Evolutionary conservation across 2,888 invertebrate genomes (phyloP).

Genomic region (Aquatica leii): DNA sequence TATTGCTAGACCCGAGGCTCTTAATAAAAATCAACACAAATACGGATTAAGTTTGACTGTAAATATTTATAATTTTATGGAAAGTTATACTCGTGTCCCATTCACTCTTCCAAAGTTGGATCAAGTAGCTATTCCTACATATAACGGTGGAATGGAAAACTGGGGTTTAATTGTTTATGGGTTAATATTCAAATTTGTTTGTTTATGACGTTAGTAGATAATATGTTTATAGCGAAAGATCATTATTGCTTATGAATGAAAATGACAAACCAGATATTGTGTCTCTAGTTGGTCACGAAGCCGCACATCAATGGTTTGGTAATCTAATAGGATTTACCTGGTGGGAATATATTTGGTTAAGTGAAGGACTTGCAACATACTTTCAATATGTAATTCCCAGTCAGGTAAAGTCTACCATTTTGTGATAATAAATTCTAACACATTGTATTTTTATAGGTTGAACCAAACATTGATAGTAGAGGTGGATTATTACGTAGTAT

Average conservation of each 20-base stretch:
- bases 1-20: conserved; percentile 43
- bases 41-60: neutral
- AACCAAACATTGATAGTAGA: too few relatives aligned
- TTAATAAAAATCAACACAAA: neutral
- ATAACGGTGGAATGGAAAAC: conserved; percentile 85
- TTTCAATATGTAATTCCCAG: too few relatives aligned
- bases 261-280: too few relatives aligned
- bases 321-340: conserved; percentile 57
- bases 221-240: too few relatives aligned
- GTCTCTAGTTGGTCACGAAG: conserved; percentile 62
- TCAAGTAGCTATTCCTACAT: conserved; percentile 79
- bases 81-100: conserved; percentile 49
- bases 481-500: too few relatives aligned
- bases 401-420: too few relatives aligned
- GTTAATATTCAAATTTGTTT: too few relatives aligned
- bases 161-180: conserved; percentile 86
- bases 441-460: too few relatives aligned
- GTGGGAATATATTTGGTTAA: conserved; percentile 60
- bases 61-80: conserved; percentile 1
- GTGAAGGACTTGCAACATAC: conserved; percentile 65
- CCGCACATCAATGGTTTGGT: conserved; percentile 66
- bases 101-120: conserved; percentile 69
- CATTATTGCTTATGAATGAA: too few relatives aligned
- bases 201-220: too few relatives aligned
- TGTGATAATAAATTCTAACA: too few relatives aligned